Base-by-base conservation (phyloP, 2,888 invertebrate genomes). In the Phymatocera aterrima region DNA sequence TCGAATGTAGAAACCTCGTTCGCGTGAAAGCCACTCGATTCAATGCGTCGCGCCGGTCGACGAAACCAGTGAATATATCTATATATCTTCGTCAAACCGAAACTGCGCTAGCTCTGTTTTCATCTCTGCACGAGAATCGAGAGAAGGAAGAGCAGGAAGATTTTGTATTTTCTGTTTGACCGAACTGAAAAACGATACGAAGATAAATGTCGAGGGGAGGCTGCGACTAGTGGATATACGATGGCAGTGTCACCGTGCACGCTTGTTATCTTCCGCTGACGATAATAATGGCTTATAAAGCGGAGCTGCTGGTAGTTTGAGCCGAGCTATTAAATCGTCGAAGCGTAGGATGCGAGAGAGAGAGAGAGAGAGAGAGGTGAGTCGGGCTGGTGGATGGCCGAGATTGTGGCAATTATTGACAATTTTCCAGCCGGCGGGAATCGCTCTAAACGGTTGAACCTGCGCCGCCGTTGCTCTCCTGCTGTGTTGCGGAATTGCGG, bases 391-490 rank as follows among this genome's bases (percentile, higher is more conserved):
- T 18, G 46, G 12, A 28, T 51, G 18, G 28, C 48, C 18, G 21
- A 72, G 72, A 72, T 51, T 72, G 72, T 72, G 31, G 72, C 72
- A 72, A 72, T 72, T 72, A 72, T 72, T 72, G 72, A 72, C 72
- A 72, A 72, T 72, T 72, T 72, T 72, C 72, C 72, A 51, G 72
- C 72, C 51, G 31, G 21, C 48, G 51, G 21, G 72, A 72, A 72
- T 72, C 72, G 72, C 28, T 51, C 51, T 72, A 72, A 72, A 72
- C 72, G 72, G n/a, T 48, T 51, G 10, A 34, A 64, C 18, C 64
- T 37, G 64, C 21, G 21, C n/a, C 64, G n/a, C n/a, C n/a, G n/a
- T n/a, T n/a, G n/a, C 21, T 24, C 18, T 24, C 43, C 4, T 24
- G 24, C 28, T 24, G 40, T 18, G n/a, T n/a, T 24, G 18, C 34